phyloP scores from a whole-genome alignment of 30 jellyfish, hydroid and myxozoan genomes.

The Aurelia coerulea region DNA sequence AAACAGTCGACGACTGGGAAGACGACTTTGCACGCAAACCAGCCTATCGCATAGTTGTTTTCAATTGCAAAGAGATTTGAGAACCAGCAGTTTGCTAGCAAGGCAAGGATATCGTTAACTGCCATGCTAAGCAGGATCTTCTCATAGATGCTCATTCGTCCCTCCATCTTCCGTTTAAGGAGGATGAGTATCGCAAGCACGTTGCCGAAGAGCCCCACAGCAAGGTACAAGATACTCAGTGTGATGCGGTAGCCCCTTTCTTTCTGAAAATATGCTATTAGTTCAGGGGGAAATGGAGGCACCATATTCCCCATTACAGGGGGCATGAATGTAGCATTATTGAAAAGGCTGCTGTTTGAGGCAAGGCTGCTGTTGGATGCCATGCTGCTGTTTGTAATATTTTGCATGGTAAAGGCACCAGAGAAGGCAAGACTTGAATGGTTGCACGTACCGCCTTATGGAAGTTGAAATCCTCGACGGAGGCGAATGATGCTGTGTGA shows the following conservation, averaged over 20 bases:
- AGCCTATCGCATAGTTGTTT: neutral
- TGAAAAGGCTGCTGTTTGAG: no score
- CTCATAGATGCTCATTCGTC: neutral
- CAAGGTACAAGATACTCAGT: neutral
- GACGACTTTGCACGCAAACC: neutral
- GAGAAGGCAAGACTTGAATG: no score
- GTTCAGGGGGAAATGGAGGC: no score
- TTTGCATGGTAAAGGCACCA: no score
- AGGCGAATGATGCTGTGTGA: no score
- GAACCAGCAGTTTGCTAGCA: neutral
- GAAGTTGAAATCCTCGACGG: no score
- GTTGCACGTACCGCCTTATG: no score
- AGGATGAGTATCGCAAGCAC: neutral
- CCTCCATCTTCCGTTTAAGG: neutral
- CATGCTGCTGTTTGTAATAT: no score
- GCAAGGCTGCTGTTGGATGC: no score
- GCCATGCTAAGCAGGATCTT: slow-evolving; percentile 5
- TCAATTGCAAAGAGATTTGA: neutral
- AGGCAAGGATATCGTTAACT: neutral
- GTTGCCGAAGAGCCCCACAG: neutral
- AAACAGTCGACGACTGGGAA: neutral
- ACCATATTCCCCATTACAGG: no score
- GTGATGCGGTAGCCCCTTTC: neutral
- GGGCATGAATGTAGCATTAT: no score
- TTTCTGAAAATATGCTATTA: neutral